A percentile compares a stretch with the other conserved stretches of the same genome.
These are phyloP conservation scores for Abramis brama DNA, from an alignment of 2,113 vertebrate species.

Conservation along the genomic window DNA sequence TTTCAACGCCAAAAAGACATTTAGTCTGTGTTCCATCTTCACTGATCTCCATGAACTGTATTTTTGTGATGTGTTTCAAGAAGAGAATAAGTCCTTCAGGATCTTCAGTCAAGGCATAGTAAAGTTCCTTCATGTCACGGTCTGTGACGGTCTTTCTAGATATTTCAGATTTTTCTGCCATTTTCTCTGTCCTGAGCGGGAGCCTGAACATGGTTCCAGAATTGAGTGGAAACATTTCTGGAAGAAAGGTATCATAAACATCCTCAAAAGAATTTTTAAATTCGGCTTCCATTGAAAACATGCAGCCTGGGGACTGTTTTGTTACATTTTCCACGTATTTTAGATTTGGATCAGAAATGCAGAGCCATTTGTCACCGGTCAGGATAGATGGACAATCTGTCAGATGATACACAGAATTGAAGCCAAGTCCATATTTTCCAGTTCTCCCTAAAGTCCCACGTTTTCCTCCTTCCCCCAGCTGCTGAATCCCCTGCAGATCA, in stretches of 20 bases:
- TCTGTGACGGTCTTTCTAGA: slow-evolving; percentile 65
- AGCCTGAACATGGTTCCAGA: slow-evolving; percentile 82
- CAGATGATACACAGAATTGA: slow-evolving; percentile 84
- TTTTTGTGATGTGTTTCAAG: slow-evolving; percentile 75
- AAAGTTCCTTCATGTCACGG: slow-evolving; percentile 64
- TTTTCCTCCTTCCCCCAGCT: slow-evolving; percentile 81
- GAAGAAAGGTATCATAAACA: slow-evolving; percentile 83
- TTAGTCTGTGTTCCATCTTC: slow-evolving; percentile 45
- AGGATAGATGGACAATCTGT: slow-evolving; percentile 86
- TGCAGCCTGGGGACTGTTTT: slow-evolving; percentile 70
- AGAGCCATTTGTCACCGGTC: slow-evolving; percentile 76
- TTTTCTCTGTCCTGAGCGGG: slow-evolving; percentile 73
- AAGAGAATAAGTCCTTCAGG: slow-evolving; percentile 82
- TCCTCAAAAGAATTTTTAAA: slow-evolving; percentile 77
- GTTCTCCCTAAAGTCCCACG: slow-evolving; percentile 71
- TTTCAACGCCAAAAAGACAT: slow-evolving; percentile 65
- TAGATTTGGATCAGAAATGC: slow-evolving; percentile 81
- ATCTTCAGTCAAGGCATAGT: slow-evolving; percentile 66
- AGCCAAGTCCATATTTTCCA: slow-evolving; percentile 85
- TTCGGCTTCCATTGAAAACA: slow-evolving; percentile 66
- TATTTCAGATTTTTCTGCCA: slow-evolving; percentile 73
- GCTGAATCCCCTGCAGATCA: slow-evolving; percentile 82
- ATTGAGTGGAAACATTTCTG: slow-evolving; percentile 72
- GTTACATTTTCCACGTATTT: slow-evolving; percentile 68
- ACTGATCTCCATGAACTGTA: slow-evolving; percentile 76